Base-by-base conservation (phyloP, 2,113 vertebrate genomes). In the pig (Sus scrofa) region DNA sequence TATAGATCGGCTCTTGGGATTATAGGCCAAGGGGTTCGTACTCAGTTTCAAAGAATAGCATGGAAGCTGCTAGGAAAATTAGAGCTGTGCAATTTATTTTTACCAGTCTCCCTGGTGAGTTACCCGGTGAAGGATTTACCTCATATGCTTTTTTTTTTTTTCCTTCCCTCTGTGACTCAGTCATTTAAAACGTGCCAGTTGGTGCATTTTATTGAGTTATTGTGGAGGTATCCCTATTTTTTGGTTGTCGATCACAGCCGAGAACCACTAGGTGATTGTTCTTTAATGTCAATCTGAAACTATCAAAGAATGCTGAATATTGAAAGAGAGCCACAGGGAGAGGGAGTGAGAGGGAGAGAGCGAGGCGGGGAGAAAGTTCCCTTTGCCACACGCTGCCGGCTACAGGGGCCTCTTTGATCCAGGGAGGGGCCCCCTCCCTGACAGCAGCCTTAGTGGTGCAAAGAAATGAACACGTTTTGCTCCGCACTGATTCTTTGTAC, bases 1-100 rank as follows among this genome's bases (percentile, higher is more conserved):
- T 99, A 99, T 98, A 99, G 98, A 99, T 99, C 98, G 96, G 98
- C 98, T 98, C 98, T 98, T 99, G 99, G 99, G 99, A 98, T 98
- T 98, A 98, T 98, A 98, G 96, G 98, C 98, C 99, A 99, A 99
- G 98, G 98, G 98, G 98, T 99, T 99, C 98, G 97, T 98, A 98
- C 99, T 98, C 98, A 98, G 98, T 99, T 99, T 99, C 99, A 99
- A 99, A 99, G 99, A 99, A 99, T 98, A 99, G 98, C 98, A 98
- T 99, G 98, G 98, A 99, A 98, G 98, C 98, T 98, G 98, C 98
- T 98, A 98, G 98, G 98, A 99, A 99, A 98, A 99, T 99, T 98
- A 98, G 98, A 98, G 97, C 98, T 91, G 97, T 98, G 98, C 98
- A 98, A 98, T 99, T 99, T 99, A 98, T 98, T 99, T 99, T 99